These are phyloP conservation scores for Falco novaeseelandiae DNA, from an alignment of 2,797 vertebrate genomes.

Conservation along the genomic window DNA sequence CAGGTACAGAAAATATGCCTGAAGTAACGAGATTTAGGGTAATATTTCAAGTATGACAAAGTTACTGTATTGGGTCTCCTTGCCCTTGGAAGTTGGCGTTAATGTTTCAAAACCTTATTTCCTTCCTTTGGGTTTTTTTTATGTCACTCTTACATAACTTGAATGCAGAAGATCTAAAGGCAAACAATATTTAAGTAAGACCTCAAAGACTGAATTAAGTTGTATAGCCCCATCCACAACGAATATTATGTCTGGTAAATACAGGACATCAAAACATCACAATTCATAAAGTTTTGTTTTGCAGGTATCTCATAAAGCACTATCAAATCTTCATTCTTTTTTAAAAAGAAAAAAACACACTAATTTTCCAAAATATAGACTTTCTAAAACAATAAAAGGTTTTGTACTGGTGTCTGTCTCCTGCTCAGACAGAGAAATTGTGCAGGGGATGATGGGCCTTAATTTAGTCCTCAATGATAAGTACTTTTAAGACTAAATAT, in stretches of 20 bases:
- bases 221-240: not conserved
- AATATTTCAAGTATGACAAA: not conserved
- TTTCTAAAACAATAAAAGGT: not conserved
- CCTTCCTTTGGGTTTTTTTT: not conserved
- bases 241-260: not conserved
- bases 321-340: not conserved
- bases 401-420: not conserved
- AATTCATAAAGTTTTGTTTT: not conserved
- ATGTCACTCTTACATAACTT: not conserved
- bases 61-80: not conserved
- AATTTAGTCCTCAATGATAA: conserved; percentile 29
- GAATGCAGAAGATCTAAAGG: not conserved
- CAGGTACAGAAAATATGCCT: not conserved
- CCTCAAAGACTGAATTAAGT: not conserved
- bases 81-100: not conserved
- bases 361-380: not conserved
- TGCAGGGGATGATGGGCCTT: not conserved
- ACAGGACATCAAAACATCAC: not conserved
- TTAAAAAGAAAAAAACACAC: not conserved
- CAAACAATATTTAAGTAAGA: not conserved
- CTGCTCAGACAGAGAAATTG: not conserved
- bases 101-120: not conserved
- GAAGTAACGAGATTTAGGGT: not conserved
- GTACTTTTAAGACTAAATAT: conserved; percentile 44
- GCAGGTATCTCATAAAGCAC: not conserved